phyloP scores from a whole-genome alignment of 2,797 vertebrate genomes.

The Tamandua tetradactyla region DNA sequence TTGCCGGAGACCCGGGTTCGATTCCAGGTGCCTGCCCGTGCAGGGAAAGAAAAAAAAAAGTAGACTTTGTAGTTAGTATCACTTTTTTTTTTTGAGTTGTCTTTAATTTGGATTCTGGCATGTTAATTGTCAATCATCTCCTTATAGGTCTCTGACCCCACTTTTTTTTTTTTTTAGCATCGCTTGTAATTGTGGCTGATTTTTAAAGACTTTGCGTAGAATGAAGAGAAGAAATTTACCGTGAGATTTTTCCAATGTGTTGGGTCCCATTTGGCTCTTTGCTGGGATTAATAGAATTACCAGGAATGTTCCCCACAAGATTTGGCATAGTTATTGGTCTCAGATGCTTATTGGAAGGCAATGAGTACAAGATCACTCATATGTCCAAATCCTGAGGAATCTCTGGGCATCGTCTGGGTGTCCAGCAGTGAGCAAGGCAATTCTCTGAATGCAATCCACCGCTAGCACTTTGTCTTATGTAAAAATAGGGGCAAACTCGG shows the following conservation, averaged over 20 bases:
- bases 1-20: no score
- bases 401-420: neutral
- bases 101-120: no score
- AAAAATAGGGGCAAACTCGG: conserved; percentile 2
- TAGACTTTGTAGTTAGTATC: no score
- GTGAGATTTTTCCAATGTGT: conserved; percentile 18
- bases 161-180: neutral
- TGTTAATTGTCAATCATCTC: no score
- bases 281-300: neutral
- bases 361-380: neutral
- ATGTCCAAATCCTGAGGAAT: neutral
- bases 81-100: neutral
- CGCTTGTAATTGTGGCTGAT: conserved; percentile 26
- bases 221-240: conserved; percentile 24
- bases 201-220: neutral
- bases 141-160: no score
- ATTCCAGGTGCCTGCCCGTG: no score
- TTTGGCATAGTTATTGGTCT: conserved; percentile 37
- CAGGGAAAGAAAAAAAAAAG: no score
- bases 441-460: neutral
- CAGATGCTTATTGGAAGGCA: neutral
- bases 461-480: neutral
- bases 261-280: conserved; percentile 24
- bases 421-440: neutral
- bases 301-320: conserved; percentile 22